Evolutionary conservation across 2,113 vertebrate genomes (phyloP), one percentile per base, ranked within the genome.

Genomic region (Sinocyclocheilus anshuiensis): DNA sequence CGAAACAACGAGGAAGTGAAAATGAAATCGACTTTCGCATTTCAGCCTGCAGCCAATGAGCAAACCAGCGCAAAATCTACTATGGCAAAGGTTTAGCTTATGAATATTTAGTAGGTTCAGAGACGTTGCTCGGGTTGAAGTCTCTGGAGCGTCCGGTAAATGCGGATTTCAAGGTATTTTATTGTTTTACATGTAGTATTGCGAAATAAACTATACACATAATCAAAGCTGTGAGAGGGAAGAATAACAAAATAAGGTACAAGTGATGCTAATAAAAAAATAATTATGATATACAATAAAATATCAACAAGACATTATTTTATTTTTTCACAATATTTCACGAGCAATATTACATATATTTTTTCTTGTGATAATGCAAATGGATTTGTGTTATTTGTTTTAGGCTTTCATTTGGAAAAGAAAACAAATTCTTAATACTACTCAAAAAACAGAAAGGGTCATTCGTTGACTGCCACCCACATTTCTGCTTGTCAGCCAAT

Each of bases 21-120:
- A 97, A 97, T 95, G 95, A 97, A 97, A 97, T 95, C 87, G 91
- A 93, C 90, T 94, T 93, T 92, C 91, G 80, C 91, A 92, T 93
- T 92, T 76, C 91, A 24, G 53, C 6, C 88, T 50, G 86, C 5
- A 90, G 63, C 91, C 92, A 92, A 94, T 94, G 88, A 92, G 88
- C 79, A 55, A 76, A 87, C 86, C 89, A 86, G 86, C 16, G 24
- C 9, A n/a, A n/a, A 13, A 26, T 4, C 50, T 57, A 86, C 77
- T 80, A 80, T 26, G 67, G 16, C 33, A 4, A 61, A 29, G 63
- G 12, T 5, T 9, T 1, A 11, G 7, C 22, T 72, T 6, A 74
- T 57, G 29, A 72, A 39, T 72, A 84, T 84, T 57, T 33, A 42
- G 12, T 16, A 74, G 18, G 11, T 74, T 22, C 20, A 8, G 2